Conservation (phyloP, 2,113 vertebrate species). For the Takifugu flavidus region DNA sequence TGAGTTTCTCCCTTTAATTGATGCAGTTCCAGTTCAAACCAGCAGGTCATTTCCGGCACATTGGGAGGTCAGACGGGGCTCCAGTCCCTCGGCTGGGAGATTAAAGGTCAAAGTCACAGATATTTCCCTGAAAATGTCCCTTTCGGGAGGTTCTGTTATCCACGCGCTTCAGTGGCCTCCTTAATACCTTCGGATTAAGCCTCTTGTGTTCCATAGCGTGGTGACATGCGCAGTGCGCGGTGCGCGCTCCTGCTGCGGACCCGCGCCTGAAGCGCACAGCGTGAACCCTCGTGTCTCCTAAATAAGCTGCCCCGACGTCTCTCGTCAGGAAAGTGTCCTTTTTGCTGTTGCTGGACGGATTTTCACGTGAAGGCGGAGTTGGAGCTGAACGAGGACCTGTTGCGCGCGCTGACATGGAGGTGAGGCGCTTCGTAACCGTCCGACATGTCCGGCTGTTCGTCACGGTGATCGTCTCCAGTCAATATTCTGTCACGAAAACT, state of each 20-base stretch:
- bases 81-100: too few species aligned
- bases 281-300: constrained; percentile 14
- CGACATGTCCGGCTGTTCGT: constrained; percentile 37
- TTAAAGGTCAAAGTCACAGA: too few species aligned
- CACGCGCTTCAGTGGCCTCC: too few species aligned
- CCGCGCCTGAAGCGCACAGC: constrained; percentile 24
- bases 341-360: not conserved
- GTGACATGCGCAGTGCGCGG: constrained; percentile 65
- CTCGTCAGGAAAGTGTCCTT: constrained; percentile 9
- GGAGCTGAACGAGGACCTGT: constrained; percentile 57
- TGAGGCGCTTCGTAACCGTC: constrained; percentile 37
- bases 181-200: too few species aligned
- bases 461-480: constrained; percentile 22
- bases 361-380: not conserved
- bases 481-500: constrained; percentile 16
- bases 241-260: constrained; percentile 31
- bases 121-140: too few species aligned
- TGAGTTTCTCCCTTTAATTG: too few species aligned
- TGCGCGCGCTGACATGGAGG: constrained; percentile 60
- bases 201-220: too few species aligned
- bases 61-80: too few species aligned
- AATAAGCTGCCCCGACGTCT: constrained; percentile 18
- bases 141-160: too few species aligned
- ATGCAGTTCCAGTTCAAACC: too few species aligned
- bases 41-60: too few species aligned